phyloP scores from a whole-genome alignment of 2,797 vertebrate genomes.

The Pseudochirops corinnae region DNA sequence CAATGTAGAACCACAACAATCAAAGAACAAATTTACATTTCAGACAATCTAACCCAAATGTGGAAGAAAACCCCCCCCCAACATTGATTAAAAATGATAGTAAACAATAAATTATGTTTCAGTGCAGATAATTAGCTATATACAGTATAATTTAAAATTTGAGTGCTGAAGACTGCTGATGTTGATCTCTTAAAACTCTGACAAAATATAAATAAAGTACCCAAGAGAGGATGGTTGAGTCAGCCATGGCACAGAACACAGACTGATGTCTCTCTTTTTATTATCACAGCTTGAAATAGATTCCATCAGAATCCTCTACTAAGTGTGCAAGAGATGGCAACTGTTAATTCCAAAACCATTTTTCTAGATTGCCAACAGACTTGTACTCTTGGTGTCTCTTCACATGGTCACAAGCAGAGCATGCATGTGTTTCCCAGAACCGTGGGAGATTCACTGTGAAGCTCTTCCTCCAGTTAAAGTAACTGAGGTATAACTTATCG shows the following conservation, averaged over 20 bases:
- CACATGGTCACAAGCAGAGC: constrained; percentile 95
- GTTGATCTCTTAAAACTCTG: constrained; percentile 80
- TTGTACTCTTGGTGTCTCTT: constrained; percentile 97
- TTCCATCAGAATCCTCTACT: constrained; percentile 77
- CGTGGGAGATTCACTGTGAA: constrained; percentile 95
- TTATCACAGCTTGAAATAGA: constrained; percentile 74
- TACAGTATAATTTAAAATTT: constrained; percentile 82
- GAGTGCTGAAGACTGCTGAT: constrained; percentile 76
- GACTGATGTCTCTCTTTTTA: constrained; percentile 58
- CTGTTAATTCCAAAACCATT: constrained; percentile 97
- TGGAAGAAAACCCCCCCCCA: constrained; percentile 63
- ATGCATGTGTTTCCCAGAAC: constrained; percentile 98
- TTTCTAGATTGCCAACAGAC: constrained; percentile 94
- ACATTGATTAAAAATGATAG: constrained; percentile 76
- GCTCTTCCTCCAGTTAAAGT: constrained; percentile 97
- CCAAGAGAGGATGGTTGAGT: constrained; percentile 72
- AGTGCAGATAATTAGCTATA: constrained; percentile 81
- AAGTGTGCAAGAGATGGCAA: constrained; percentile 70
- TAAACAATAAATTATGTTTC: constrained; percentile 83
- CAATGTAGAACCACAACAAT: constrained; percentile 66
- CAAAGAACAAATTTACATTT: constrained; percentile 72
- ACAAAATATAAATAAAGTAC: constrained; percentile 83
- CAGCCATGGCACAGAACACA: constrained; percentile 71
- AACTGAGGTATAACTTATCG: constrained; percentile 94
- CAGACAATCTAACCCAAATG: constrained; percentile 71